Base-by-base conservation (phyloP, 1,140 invertebrate species). In the Eriosoma lanigerum region DNA sequence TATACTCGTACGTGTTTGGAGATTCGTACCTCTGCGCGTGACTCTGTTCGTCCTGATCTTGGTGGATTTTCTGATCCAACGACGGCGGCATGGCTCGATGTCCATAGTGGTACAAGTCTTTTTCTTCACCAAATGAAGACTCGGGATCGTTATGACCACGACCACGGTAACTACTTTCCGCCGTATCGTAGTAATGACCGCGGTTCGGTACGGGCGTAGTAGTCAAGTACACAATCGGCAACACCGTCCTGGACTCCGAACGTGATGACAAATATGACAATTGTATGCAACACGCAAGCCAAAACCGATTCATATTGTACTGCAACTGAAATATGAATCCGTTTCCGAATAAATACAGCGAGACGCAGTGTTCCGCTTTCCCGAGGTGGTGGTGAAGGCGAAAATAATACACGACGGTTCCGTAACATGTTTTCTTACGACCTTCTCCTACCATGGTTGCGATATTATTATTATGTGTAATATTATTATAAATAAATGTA, bases 1-100 rank as follows among this genome's bases (percentile, higher is more conserved):
- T 72, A 46, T 72, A 72, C 48, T 50, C 68, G 48, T 72, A 72
- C 68, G 68, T 72, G 46, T 13, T n/a, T 0, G 68, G 24, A 15
- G 68, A 44, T 46, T 72, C 68, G 68, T 72, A 72, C 21, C n/a
- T n/a, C n/a, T 9, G 21, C 6, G 68, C 68, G 44, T 48, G 13
- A 5, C n/a, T 38, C 26, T 24, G 44, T 19, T 48, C 38, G 24
- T 52, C 44, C 1, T 46, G 68, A 17, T 19, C 24, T 10, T 24
- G 15, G 8, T 6, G 46, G 26, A 48, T 15, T 6, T 3, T 10
- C 9, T n/a, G 13, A 6, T 9, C 44, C 8, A 26, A 29, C 3
- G 60, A 62, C 17, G 17, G 29, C 1, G 66, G 44, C 21, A 68
- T 6, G 2, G 19, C 46, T 38, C 64, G 13, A 13, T 68, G 38